Evolutionary conservation across 2,797 vertebrate genomes (phyloP).

Genomic region (Pyrocephalus nanus): DNA sequence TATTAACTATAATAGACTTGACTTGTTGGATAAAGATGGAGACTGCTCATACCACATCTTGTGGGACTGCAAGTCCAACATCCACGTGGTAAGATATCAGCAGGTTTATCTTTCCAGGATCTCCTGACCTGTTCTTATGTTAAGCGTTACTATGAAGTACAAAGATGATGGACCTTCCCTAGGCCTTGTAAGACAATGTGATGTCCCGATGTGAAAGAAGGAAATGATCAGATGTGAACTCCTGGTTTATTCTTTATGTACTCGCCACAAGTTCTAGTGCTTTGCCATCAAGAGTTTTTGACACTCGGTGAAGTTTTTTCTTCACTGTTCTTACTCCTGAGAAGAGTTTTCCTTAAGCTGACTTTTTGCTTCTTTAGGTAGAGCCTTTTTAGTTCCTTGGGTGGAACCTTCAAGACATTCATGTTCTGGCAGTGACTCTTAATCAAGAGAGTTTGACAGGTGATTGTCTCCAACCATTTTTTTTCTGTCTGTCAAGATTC

Average conservation of each 20-base stretch:
- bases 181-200: neutral
- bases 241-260: neutral
- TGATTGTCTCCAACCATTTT: neutral
- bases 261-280: neutral
- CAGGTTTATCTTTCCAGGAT: neutral
- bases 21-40: neutral
- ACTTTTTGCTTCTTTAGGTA: neutral
- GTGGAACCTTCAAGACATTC: neutral
- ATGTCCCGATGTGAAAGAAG: neutral
- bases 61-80: neutral
- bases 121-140: neutral
- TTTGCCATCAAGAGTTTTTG: neutral
- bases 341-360: neutral
- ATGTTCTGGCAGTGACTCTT: neutral
- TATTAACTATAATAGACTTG: neutral
- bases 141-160: neutral
- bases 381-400: neutral
- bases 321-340: neutral
- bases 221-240: neutral
- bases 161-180: neutral
- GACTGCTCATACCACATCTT: neutral
- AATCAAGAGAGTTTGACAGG: neutral
- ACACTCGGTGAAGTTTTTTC: neutral
- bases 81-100: accelerated
- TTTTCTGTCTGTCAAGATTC: neutral